Base-by-base conservation (phyloP, 2,888 invertebrate genomes). In the Drosophila longiperda region DNA sequence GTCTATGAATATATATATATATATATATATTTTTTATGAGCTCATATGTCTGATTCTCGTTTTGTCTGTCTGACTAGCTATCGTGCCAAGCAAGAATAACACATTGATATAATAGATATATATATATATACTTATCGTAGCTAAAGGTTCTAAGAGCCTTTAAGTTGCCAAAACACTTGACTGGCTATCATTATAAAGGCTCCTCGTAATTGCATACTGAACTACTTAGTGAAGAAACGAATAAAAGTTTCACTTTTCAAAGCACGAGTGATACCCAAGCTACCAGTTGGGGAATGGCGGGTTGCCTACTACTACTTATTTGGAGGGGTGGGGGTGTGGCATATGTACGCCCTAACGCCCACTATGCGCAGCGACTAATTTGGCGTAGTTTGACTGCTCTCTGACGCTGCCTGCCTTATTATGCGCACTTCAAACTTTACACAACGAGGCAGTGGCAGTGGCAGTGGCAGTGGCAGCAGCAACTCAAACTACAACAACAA, bases 391-490 rank as follows among this genome's bases (percentile, higher is more conserved):
- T 64, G 66, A 54, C 53, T 54, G 64, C 72, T 78, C 61, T 53
- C 74, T 33, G 50, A 26, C 79, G 50, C 74, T 75, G 75, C 71
- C 85, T 75, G 83, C 78, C 82, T 87, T 89, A 87, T 89, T 89
- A 89, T 87, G 87, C 87, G 89, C 87, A 89, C 87, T 87, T 89
- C 87, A 87, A 87, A 87, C 87, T 89, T 87, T 89, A 83, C 89
- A 87, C 84, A 86, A 88, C 84, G 73, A 61, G 64, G 69, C 78
- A 70, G 70, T 34, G 71, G 67, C 71, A 66, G 53, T 34, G 61
- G 32, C 70, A 61, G 15, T 36, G 63, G n/a, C 40, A 48, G 45
- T 32, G 68, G 36, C 67, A 60, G 15, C 32, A 57, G 36, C 26
- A 38, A 54, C 54, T 12, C 36, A 26, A 50, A 61, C 57, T 4